Conservation (phyloP, 2,113 vertebrate species). For the Sceloporus undulatus region DNA sequence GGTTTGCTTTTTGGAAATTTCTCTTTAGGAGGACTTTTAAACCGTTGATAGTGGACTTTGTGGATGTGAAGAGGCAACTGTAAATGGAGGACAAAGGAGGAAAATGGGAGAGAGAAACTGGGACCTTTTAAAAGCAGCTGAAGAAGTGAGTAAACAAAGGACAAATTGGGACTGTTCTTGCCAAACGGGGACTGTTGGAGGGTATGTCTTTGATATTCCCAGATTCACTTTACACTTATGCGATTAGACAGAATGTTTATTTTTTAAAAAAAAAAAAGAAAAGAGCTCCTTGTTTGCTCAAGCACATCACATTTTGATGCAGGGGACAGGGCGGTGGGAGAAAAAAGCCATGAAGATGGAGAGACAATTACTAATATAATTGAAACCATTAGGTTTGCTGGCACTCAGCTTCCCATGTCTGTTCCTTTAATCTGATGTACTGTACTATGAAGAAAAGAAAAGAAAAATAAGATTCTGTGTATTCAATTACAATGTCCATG, state of each 20-base stretch:
- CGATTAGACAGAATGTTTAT: not conserved
- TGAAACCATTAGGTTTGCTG: constrained; percentile 58
- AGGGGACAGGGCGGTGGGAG: not conserved
- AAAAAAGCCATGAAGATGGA: not conserved
- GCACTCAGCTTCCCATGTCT: constrained; percentile 66
- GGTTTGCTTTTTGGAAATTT: no score
- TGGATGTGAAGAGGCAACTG: no score
- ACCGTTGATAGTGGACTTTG: no score
- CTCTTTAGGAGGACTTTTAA: no score
- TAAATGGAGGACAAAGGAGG: no score
- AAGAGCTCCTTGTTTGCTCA: not conserved
- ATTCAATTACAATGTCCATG: constrained; percentile 53
- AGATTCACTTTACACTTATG: not conserved
- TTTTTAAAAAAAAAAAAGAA: not conserved
- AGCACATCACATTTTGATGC: not conserved
- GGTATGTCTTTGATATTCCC: not conserved
- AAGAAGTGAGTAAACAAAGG: no score
- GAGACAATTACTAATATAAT: not conserved
- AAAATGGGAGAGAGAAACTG: no score
- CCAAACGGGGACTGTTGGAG: not conserved
- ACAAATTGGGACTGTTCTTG: not conserved
- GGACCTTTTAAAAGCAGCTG: no score
- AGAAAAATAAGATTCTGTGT: constrained; percentile 51
- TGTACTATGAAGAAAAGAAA: constrained; percentile 17
- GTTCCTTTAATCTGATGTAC: constrained; percentile 70